Conservation (phyloP, 2,797 vertebrate species). For the Phyllotis vaccarum region DNA sequence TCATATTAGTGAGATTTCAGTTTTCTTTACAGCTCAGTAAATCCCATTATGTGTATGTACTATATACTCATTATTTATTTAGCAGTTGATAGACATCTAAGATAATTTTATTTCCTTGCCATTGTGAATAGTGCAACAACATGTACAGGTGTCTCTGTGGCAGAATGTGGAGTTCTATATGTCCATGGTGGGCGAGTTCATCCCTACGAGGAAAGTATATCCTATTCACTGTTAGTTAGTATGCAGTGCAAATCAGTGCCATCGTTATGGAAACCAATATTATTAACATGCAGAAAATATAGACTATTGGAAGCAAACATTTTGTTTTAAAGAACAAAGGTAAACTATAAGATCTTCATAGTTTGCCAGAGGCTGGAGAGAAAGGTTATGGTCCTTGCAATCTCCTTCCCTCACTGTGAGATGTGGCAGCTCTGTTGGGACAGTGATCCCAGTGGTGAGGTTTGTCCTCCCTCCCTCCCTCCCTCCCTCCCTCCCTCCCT, state of each 20-base stretch:
- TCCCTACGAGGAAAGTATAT: not conserved
- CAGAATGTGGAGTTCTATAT: not conserved
- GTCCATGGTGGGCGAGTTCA: not conserved
- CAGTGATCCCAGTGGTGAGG: not conserved
- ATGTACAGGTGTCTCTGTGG: not conserved
- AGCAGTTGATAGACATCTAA: not conserved
- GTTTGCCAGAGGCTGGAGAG: not conserved
- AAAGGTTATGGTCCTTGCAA: not conserved
- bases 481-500: too few species aligned
- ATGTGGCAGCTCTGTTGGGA: not conserved
- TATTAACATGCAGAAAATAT: conserved; percentile 24
- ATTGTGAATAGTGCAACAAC: not conserved
- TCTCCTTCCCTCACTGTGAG: not conserved
- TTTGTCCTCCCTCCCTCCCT: too few species aligned
- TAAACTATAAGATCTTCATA: not conserved
- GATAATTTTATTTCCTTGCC: not conserved
- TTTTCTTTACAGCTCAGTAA: not conserved
- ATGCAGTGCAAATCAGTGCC: not conserved
- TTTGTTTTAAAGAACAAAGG: not conserved
- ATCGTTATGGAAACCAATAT: not conserved
- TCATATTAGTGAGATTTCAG: not conserved
- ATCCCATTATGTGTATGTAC: not conserved
- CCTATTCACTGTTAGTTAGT: not conserved
- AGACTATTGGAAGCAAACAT: conserved; percentile 15
- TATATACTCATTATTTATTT: not conserved